Conservation (phyloP, 2,113 vertebrate species). For the Ptilorrhoa leucosticta region DNA sequence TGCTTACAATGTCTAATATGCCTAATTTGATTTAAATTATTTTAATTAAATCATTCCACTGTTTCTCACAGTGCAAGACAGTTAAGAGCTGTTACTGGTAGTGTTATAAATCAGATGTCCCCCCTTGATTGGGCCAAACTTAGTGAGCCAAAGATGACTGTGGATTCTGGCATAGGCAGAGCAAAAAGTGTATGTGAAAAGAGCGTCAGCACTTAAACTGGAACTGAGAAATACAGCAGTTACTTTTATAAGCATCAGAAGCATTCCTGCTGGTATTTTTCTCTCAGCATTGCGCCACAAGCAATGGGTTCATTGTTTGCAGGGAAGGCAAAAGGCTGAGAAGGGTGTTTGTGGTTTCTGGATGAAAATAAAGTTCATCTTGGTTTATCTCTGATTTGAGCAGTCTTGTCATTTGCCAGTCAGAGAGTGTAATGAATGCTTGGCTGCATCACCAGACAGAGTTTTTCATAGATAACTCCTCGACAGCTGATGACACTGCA, state of each 20-base stretch:
- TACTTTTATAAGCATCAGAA: not conserved
- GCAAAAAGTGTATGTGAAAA: not conserved
- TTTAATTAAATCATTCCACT: conserved; percentile 15
- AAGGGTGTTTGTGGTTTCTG: not conserved
- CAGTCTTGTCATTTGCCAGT: not conserved
- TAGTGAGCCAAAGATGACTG: not conserved
- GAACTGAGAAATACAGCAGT: not conserved
- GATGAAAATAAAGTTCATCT: not conserved
- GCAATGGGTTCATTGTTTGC: not conserved
- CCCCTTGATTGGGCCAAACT: not conserved
- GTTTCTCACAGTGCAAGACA: not conserved
- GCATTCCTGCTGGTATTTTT: not conserved
- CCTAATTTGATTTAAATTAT: conserved; percentile 26
- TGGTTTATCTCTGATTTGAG: not conserved
- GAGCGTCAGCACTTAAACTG: not conserved
- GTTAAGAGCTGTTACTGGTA: not conserved
- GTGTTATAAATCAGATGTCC: not conserved
- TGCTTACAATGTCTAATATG: not conserved
- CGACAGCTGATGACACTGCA: not conserved
- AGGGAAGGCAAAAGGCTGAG: not conserved
- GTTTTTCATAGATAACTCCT: not conserved
- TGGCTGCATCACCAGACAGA: not conserved
- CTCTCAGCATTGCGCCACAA: not conserved
- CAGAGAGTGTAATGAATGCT: not conserved
- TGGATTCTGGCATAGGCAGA: not conserved